A percentile compares a stretch with the other conserved stretches of the same genome.
These are phyloP conservation scores for Cavia porcellus DNA, from an alignment of 2,113 vertebrate genomes.

Conservation along the genomic window DNA sequence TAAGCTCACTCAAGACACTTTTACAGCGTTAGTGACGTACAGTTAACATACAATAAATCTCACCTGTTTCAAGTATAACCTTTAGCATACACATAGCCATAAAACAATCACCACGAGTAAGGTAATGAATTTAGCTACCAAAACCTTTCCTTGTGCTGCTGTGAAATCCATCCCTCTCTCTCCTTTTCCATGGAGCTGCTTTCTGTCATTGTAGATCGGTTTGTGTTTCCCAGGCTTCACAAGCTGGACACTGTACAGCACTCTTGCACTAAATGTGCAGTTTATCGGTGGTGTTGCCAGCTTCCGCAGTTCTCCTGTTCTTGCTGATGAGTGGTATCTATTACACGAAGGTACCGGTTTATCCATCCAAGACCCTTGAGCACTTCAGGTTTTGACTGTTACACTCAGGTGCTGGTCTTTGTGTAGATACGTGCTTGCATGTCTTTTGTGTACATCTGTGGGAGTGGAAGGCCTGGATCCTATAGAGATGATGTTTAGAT, in stretches of 20 bases:
- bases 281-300: rapidly evolving
- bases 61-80: not conserved
- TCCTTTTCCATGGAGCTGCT: not conserved
- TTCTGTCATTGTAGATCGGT: not conserved
- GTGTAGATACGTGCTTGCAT: not conserved
- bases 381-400: not conserved
- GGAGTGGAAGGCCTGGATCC: not conserved
- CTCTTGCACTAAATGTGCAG: rapidly evolving
- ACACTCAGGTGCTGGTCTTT: not conserved
- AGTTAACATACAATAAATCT: not conserved
- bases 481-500: not conserved
- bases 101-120: not conserved
- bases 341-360: not conserved
- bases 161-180: not conserved
- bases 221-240: not conserved
- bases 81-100: not conserved
- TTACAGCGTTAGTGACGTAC: not conserved
- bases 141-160: not conserved
- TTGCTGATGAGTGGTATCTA: rapidly evolving
- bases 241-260: not conserved
- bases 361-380: not conserved
- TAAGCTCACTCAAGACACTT: not conserved
- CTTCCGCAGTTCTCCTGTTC: not conserved
- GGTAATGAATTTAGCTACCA: not conserved
- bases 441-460: not conserved